These are phyloP conservation scores for Eufriesea mexicana DNA, from an alignment of 1,140 invertebrate genomes.

Conservation along the genomic window DNA sequence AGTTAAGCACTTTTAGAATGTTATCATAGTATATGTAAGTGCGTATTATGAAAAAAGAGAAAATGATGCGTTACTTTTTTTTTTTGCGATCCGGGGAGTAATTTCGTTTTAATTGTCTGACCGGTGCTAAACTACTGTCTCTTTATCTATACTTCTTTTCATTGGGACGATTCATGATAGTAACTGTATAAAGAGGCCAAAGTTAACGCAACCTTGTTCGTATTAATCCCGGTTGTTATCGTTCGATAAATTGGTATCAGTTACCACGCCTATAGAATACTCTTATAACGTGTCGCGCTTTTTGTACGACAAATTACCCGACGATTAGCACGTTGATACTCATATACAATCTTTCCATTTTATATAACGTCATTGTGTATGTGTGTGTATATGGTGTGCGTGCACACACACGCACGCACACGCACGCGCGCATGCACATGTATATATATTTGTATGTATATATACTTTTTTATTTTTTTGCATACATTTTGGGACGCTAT, in stretches of 20 bases:
- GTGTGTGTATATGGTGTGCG: neutral
- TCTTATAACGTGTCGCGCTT: neutral
- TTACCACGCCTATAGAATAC: slow-evolving; percentile 1
- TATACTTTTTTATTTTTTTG: neutral
- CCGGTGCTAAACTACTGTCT: slow-evolving; percentile 43
- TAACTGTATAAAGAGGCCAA: slow-evolving; percentile 12
- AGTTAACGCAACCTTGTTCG: neutral
- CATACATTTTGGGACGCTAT: neutral
- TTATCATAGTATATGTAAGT: neutral
- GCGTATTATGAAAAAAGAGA: neutral
- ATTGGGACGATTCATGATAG: neutral
- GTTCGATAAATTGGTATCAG: slow-evolving; percentile 24
- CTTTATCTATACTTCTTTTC: neutral
- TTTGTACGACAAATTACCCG: slow-evolving; percentile 6
- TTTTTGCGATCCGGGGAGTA: neutral
- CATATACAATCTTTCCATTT: neutral
- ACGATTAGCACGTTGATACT: slow-evolving; percentile 2
- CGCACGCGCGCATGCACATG: neutral
- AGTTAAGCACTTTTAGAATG: neutral
- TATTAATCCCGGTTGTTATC: slow-evolving; percentile 19
- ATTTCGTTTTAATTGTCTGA: slow-evolving; percentile 3
- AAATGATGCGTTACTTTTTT: slow-evolving; percentile 3
- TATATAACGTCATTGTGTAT: neutral
- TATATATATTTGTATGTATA: neutral
- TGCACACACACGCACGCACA: no score